Percentiles rank a stretch among this genome's conserved stretches.
These are phyloP conservation scores for Eidolon dupreanum DNA, from an alignment of 2,797 vertebrate genomes.

Conservation along the genomic window DNA sequence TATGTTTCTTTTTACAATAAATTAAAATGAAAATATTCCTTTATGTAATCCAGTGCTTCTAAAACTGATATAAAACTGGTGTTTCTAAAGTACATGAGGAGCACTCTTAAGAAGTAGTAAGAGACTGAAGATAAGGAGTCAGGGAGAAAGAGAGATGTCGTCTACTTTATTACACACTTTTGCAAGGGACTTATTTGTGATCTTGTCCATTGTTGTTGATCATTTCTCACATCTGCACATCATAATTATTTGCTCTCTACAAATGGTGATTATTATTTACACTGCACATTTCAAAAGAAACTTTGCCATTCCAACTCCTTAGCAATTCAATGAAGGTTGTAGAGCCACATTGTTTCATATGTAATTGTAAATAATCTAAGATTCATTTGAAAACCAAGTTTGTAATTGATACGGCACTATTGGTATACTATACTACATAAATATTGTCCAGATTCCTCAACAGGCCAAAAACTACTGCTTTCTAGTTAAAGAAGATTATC, in stretches of 20 bases:
- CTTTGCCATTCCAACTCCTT: not conserved
- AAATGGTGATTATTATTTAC: not conserved
- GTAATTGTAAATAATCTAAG: conserved; percentile 1
- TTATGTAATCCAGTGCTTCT: not conserved
- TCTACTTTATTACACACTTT: not conserved
- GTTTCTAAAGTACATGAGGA: not conserved
- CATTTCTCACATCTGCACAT: not conserved
- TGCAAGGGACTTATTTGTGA: not conserved
- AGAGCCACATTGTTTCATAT: not conserved
- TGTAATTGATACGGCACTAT: no score
- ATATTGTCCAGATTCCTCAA: not conserved
- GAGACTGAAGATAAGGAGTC: not conserved
- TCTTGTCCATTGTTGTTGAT: not conserved
- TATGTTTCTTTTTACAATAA: not conserved
- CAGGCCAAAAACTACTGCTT: not conserved
- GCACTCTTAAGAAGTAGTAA: not conserved
- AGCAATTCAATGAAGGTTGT: not conserved
- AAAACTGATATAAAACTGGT: not conserved
- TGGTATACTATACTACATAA: no score
- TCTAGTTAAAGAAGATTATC: not conserved
- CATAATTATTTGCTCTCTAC: not conserved
- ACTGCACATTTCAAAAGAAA: not conserved
- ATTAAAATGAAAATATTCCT: not conserved
- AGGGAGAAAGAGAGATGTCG: not conserved
- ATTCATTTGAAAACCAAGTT: conserved; percentile 25